Evolutionary conservation across 2,797 vertebrate genomes (phyloP), one percentile per base, ranked within the genome.

Genomic region (Molossus alvarezi): DNA sequence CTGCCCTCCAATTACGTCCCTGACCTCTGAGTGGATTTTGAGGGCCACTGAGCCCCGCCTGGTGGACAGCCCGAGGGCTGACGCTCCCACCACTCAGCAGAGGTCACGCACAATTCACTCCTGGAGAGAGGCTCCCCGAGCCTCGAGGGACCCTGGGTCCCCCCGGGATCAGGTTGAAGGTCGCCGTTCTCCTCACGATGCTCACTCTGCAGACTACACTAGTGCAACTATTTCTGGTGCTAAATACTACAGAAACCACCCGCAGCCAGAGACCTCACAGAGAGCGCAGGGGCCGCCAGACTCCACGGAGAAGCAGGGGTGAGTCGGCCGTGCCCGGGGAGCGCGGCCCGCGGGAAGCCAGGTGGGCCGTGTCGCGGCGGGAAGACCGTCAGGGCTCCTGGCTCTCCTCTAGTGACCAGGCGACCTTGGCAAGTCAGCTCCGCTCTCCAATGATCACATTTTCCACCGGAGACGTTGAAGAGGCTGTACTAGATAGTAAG

Each of bases 191-290:
- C 51, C 72, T 80, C 69, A 25, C 1, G n/a, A 94, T 25, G 71
- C 90, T 55, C 67, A 25, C 67, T 87, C 73, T 41, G 48, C 23
- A 10, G 92, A 92, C 87, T 15, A 94, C 73, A 87, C 91, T 89
- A 91, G 91, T 95, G 92, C 57, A 93, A 53, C 55, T 83, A 73
- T 93, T 73, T 95, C 85, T 95, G 97, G 97, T 97, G 97, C 97
- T 97, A 97, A 93, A 91, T 17, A 62, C 80, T 82, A 21, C 23
- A 45, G 91, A 94, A 93, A 73, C 67, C 86, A 91, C 45, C 4
- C 18, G 11, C 37, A 23, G 55, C 0, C 5, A 48, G 57, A 53
- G 15, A 51, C 27, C 62, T 27, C 17, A 12, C 57, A 23, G 48
- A 57, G 23, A 14, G 2, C 25, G 33, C 84, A 57, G 20, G 72